Evolutionary conservation across 2,888 invertebrate species (phyloP), one percentile per base, ranked within the genome.

Genomic region (Apeira syringaria): DNA sequence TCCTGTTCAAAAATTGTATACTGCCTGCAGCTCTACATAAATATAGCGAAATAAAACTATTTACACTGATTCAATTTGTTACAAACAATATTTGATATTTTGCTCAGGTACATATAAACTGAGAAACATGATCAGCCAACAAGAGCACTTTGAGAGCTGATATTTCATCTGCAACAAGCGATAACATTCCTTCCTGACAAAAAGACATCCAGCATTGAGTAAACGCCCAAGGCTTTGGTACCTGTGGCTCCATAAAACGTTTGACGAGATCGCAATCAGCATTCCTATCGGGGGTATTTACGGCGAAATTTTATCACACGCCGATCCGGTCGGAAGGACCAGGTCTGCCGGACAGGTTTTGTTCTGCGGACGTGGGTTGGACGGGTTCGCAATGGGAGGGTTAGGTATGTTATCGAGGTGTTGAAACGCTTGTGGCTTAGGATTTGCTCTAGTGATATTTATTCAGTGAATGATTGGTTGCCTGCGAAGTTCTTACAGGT

Each of bases 221-320:
- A 61, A 66, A 68, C 59, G 25, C 22, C 15, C 13, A 33, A 33
- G 43, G 54, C 56, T 2, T 43, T 51, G 44, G 56, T 59, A 56
- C 59, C 60, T 59, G 63, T 60, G 59, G 61, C 59, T 51, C 41
- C 57, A 65, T 65, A 65, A 67, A 68, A 63, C 64, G 60, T 60
- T 62, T 66, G 67, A 67, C 62, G 57, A 60, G 71, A 75, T 71
- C 64, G 61, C 63, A 59, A 72, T 74, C 74, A 55, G 62, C 68
- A 76, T 75, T 75, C 68, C 68, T 67, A 72, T 75, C 69, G 56
- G 50, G 53, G 58, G 64, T 72, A 68, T 74, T 74, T 74, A 69
- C 68, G 55, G 68, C 61, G 61, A 71, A 71, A 72, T 74, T 71
- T 70, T 74, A 74, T 74, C 71, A 67, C 71, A 62, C 61, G 35